Evolutionary conservation across 2,113 vertebrate genomes (phyloP).

Genomic region (Leptodactylus fuscus): DNA sequence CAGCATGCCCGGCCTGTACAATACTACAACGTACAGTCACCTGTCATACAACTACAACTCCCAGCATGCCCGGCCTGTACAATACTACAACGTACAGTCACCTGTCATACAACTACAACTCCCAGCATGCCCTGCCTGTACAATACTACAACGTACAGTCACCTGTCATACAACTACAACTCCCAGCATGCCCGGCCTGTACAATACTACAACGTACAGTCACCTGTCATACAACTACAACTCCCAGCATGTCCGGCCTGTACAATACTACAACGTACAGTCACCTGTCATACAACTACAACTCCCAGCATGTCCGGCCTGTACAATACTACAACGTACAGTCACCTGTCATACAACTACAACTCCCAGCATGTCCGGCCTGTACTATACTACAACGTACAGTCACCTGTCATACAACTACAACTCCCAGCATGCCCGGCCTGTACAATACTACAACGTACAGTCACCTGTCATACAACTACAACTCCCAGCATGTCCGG

Average conservation of each 20-base stretch:
- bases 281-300: background rate
- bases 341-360: background rate
- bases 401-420: background rate
- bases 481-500: background rate
- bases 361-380: too few species aligned
- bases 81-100: too few species aligned
- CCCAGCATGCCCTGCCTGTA: background rate
- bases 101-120: background rate
- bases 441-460: too few species aligned
- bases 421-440: background rate
- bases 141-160: too few species aligned
- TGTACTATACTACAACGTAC: too few species aligned
- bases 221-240: background rate
- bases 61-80: background rate
- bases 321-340: too few species aligned
- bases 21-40: too few species aligned
- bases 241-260: background rate
- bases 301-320: background rate
- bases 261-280: too few species aligned
- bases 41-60: background rate
- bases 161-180: background rate
- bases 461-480: background rate
- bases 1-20: too few species aligned
- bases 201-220: too few species aligned
- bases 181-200: background rate